Evolutionary conservation across 2,888 invertebrate genomes (phyloP).

Genomic region (Heliconius aoede): DNA sequence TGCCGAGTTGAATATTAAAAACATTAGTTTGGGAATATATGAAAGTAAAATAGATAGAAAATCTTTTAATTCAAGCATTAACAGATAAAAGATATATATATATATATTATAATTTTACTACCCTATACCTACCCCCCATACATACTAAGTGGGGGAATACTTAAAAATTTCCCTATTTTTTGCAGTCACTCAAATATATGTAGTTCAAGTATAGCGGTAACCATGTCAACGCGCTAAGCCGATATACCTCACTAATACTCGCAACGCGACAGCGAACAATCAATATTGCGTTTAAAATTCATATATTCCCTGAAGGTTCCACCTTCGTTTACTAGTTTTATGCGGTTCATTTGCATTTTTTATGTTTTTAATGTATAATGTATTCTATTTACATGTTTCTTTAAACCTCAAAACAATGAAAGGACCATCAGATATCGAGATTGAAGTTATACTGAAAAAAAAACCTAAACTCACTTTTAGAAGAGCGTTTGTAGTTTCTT

Average conservation of each 20-base stretch:
- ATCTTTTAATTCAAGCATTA: too few relatives aligned
- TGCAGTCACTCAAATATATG: slow-evolving; percentile 5
- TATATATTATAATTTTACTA: too few relatives aligned
- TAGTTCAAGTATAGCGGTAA: neutral
- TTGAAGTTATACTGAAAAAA: too few relatives aligned
- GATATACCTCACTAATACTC: slow-evolving; percentile 34
- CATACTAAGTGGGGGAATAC: too few relatives aligned
- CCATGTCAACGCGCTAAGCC: slow-evolving; percentile 13
- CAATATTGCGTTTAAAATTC: slow-evolving; percentile 38
- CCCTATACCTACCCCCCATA: too few relatives aligned
- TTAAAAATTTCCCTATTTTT: neutral
- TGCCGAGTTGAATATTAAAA: neutral
- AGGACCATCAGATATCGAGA: too few relatives aligned
- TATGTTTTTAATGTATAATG: neutral
- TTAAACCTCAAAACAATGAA: too few relatives aligned
- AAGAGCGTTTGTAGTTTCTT: too few relatives aligned
- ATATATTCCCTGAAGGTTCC: slow-evolving; percentile 35
- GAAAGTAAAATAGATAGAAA: too few relatives aligned
- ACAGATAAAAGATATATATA: too few relatives aligned
- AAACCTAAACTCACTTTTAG: too few relatives aligned
- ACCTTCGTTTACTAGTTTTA: slow-evolving; percentile 26
- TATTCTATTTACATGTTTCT: neutral
- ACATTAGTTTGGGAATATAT: too few relatives aligned
- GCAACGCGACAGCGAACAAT: slow-evolving; percentile 32
- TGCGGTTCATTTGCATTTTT: slow-evolving; percentile 30